Conservation (phyloP, 2,797 vertebrate genomes). For the Toxotes lorentzi region DNA sequence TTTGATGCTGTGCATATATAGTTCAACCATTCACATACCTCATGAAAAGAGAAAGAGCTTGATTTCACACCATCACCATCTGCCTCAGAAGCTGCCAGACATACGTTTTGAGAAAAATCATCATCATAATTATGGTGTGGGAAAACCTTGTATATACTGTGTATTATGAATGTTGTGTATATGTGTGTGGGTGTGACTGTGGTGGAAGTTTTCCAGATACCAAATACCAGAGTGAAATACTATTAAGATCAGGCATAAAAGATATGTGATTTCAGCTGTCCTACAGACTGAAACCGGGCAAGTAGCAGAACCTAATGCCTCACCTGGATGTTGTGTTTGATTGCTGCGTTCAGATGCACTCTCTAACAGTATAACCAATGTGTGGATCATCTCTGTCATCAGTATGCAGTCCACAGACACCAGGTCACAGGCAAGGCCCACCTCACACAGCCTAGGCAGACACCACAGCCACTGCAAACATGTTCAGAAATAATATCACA, state of each 20-base stretch:
- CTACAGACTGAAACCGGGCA: neutral
- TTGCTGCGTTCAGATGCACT: slow-evolving; percentile 73
- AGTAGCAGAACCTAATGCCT: neutral
- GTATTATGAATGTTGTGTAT: neutral
- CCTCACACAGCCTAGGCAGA: slow-evolving; percentile 89
- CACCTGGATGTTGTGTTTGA: slow-evolving; percentile 43
- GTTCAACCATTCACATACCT: slow-evolving; percentile 62
- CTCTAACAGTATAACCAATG: slow-evolving; percentile 86
- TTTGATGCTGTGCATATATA: slow-evolving; percentile 7
- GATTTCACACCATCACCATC: slow-evolving; percentile 33
- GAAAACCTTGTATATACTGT: neutral
- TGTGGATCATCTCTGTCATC: slow-evolving; percentile 88
- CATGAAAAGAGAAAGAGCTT: slow-evolving; percentile 37
- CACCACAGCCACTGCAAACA: slow-evolving; percentile 89
- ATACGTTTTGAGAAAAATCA: slow-evolving; percentile 12
- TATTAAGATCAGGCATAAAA: neutral
- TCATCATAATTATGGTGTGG: neutral
- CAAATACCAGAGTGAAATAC: neutral
- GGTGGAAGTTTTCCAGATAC: neutral
- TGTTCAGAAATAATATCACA: slow-evolving; percentile 20
- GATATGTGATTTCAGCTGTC: neutral
- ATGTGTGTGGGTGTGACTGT: no score
- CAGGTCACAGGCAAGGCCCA: slow-evolving; percentile 83
- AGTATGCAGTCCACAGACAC: slow-evolving; percentile 80
- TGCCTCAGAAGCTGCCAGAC: slow-evolving; percentile 42